Evolutionary conservation across 92 coral and sea anemone species (phyloP).

Genomic region (Paragorgia papillata): DNA sequence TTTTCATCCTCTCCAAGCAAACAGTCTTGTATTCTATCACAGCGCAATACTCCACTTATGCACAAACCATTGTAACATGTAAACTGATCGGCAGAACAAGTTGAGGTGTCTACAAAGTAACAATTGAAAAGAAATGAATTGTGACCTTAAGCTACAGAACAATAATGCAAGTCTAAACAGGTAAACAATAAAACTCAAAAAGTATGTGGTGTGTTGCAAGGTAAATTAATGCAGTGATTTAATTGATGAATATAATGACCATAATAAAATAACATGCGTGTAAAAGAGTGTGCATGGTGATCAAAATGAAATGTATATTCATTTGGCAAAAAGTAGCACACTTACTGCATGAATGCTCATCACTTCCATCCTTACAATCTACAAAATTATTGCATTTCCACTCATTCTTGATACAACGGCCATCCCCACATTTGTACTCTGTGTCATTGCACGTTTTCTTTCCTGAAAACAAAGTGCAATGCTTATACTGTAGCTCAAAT

Average conservation of each 20-base stretch:
- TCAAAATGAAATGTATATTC: too few species aligned
- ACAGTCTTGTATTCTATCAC: constrained; percentile 11
- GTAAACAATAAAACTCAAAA: too few species aligned
- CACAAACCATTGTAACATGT: constrained; percentile 75
- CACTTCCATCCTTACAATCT: constrained; percentile 27
- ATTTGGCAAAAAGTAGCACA: too few species aligned
- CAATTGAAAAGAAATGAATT: too few species aligned
- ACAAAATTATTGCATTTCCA: constrained; percentile 29
- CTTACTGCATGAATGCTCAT: constrained; percentile 34
- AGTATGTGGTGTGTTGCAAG: too few species aligned
- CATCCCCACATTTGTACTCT: constrained; percentile 29
- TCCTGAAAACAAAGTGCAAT: constrained; percentile 4
- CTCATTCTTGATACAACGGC: constrained; percentile 1
- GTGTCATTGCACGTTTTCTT: not conserved
- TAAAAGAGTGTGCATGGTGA: too few species aligned
- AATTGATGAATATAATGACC: too few species aligned
- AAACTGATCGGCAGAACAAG: constrained; percentile 68
- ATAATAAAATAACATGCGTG: too few species aligned
- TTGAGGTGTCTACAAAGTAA: constrained; percentile 17
- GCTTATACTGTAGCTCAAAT: not conserved
- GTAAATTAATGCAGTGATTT: too few species aligned
- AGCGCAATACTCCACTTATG: constrained; percentile 46
- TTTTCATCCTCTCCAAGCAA: constrained; percentile 15
- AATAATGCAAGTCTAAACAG: too few species aligned
- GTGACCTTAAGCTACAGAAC: too few species aligned